These are phyloP conservation scores for Drosophila prolongata DNA, from an alignment of 2,888 invertebrate genomes.

Conservation along the genomic window DNA sequence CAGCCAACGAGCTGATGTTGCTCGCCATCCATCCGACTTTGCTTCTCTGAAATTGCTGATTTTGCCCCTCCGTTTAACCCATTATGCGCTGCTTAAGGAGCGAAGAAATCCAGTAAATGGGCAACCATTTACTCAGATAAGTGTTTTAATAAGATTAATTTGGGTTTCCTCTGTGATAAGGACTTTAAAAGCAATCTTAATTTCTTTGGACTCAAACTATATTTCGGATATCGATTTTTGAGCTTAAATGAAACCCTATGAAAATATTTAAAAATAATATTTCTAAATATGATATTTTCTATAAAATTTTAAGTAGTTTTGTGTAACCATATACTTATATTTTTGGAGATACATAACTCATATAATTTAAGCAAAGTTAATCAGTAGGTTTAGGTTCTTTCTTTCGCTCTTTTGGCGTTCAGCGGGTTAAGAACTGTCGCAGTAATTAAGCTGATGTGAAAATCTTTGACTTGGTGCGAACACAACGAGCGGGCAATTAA, in stretches of 20 bases:
- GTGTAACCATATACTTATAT: no score
- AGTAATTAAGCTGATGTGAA: constrained; percentile 70
- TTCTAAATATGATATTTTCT: no score
- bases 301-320: no score
- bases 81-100: neutral
- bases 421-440: constrained; percentile 4
- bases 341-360: neutral
- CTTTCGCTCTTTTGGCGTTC: neutral
- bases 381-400: neutral
- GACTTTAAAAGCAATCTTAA: no score
- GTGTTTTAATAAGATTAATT: neutral
- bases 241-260: no score
- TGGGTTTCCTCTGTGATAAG: neutral
- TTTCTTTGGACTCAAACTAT: no score
- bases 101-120: neutral
- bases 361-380: neutral
- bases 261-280: no score
- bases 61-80: constrained; percentile 7
- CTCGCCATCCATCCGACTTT: neutral
- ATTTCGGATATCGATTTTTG: no score
- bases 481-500: constrained; percentile 72
- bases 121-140: neutral
- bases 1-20: constrained; percentile 18
- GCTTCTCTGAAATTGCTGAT: constrained; percentile 2
- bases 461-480: constrained; percentile 73